These are phyloP conservation scores for Mechanitis mazaeus DNA, from an alignment of 2,888 invertebrate genomes.

Conservation along the genomic window DNA sequence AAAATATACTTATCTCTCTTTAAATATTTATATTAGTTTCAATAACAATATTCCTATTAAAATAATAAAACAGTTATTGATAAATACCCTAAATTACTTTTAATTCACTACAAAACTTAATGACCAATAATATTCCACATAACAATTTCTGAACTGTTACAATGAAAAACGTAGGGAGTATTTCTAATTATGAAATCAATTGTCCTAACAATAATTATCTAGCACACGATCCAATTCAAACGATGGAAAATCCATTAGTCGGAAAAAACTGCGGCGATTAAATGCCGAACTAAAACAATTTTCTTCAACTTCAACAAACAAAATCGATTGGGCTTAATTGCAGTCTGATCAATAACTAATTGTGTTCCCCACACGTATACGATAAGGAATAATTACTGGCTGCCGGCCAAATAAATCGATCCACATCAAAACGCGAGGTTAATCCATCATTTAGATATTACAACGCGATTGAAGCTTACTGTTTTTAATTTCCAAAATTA, in stretches of 20 bases:
- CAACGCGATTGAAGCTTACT: slow-evolving; percentile 70
- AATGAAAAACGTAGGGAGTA: slow-evolving; percentile 10
- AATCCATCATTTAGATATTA: slow-evolving; percentile 77
- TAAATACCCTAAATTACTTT: not conserved
- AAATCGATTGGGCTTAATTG: slow-evolving; percentile 75
- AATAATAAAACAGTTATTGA: slow-evolving; percentile 1
- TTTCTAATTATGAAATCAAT: slow-evolving; percentile 37
- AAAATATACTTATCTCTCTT: too few relatives aligned
- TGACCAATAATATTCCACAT: slow-evolving; percentile 2
- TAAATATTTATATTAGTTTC: too few relatives aligned
- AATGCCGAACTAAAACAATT: slow-evolving; percentile 73
- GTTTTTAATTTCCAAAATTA: slow-evolving; percentile 77
- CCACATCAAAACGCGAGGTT: slow-evolving; percentile 73
- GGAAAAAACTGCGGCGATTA: slow-evolving; percentile 66
- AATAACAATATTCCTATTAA: not conserved
- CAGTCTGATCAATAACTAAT: slow-evolving; percentile 75
- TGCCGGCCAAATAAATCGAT: slow-evolving; percentile 75
- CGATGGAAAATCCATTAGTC: slow-evolving; percentile 65
- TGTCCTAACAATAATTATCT: slow-evolving; percentile 53
- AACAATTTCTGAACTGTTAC: slow-evolving; percentile 2
- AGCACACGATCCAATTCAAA: slow-evolving; percentile 40
- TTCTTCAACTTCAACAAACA: slow-evolving; percentile 75
- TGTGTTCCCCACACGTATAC: slow-evolving; percentile 74
- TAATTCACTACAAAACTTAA: slow-evolving; percentile 2
- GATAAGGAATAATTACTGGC: slow-evolving; percentile 76